Evolutionary conservation across 1,140 invertebrate genomes (phyloP).

Genomic region (Drosophila bifasciata): DNA sequence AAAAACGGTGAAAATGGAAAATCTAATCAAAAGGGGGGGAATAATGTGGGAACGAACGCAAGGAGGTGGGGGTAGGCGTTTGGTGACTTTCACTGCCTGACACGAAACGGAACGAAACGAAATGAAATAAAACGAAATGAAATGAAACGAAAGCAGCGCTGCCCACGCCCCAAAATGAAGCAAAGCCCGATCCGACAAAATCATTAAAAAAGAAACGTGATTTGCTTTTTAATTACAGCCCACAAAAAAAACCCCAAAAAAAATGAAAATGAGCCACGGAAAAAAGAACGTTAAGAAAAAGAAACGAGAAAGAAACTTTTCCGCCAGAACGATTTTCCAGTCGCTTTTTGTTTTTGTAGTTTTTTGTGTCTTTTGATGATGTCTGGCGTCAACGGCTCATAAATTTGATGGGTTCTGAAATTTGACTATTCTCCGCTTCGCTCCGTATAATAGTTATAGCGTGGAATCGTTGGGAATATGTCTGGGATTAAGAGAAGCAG

Average conservation of each 20-base stretch:
- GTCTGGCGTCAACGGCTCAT: slow-evolving; percentile 37
- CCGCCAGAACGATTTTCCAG: slow-evolving; percentile 40
- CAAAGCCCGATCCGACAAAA: slow-evolving; percentile 40
- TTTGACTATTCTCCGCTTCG: neutral
- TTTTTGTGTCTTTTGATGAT: slow-evolving; percentile 4
- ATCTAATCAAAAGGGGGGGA: slow-evolving; percentile 21
- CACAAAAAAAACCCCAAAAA: slow-evolving; percentile 23
- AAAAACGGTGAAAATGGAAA: slow-evolving; percentile 31
- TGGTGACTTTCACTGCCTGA: slow-evolving; percentile 58
- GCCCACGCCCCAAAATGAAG: slow-evolving; percentile 51
- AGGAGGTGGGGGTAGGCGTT: too few species aligned
- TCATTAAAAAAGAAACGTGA: slow-evolving; percentile 75
- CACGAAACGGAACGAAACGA: slow-evolving; percentile 36
- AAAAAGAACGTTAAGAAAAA: neutral
- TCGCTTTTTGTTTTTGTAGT: neutral
- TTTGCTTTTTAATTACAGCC: slow-evolving; percentile 74
- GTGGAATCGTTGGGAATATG: too few species aligned
- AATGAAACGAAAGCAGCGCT: slow-evolving; percentile 56
- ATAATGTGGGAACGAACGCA: neutral
- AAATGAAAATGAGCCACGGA: slow-evolving; percentile 2
- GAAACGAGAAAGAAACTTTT: slow-evolving; percentile 24
- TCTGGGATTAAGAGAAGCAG: too few species aligned
- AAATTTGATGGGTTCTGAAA: slow-evolving; percentile 34
- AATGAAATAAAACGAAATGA: slow-evolving; percentile 46
- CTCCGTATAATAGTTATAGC: too few species aligned